phyloP scores from a whole-genome alignment of 2,113 vertebrate genomes.

The Phylloscopus trochiloides region DNA sequence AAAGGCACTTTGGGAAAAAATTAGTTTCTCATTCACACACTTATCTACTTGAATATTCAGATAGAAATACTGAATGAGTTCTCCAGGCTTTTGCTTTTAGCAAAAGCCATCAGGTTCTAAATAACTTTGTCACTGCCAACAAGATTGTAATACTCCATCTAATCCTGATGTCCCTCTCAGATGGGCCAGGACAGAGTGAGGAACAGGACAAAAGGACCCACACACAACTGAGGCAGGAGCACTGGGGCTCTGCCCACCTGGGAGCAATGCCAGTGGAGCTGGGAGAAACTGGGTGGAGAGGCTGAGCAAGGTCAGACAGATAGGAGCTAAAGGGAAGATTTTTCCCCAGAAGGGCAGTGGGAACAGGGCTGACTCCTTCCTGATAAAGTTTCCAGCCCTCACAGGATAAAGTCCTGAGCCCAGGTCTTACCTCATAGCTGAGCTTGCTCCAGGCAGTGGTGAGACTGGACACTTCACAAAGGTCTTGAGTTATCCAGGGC shows the following conservation, averaged over 20 bases:
- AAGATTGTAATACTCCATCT: background rate
- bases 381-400: background rate
- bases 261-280: rapidly evolving
- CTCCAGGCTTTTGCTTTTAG: background rate
- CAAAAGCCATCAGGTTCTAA: background rate
- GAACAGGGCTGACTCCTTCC: background rate
- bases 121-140: background rate
- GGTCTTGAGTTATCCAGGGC: background rate
- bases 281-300: background rate
- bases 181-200: background rate
- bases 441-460: background rate
- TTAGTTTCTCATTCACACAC: background rate
- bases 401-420: background rate
- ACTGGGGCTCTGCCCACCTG: too few relatives aligned
- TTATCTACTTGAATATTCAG: background rate
- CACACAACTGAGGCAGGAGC: rapidly evolving
- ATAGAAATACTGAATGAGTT: background rate
- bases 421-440: background rate
- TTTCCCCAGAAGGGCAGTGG: rapidly evolving
- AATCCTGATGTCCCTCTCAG: background rate
- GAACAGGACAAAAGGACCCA: rapidly evolving
- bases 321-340: background rate
- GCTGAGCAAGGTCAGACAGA: background rate
- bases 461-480: background rate
- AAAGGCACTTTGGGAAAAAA: background rate